Evolutionary conservation across 2,113 vertebrate genomes (phyloP), one percentile per base, ranked within the genome.

Genomic region (Mesembrinibis cayennensis): DNA sequence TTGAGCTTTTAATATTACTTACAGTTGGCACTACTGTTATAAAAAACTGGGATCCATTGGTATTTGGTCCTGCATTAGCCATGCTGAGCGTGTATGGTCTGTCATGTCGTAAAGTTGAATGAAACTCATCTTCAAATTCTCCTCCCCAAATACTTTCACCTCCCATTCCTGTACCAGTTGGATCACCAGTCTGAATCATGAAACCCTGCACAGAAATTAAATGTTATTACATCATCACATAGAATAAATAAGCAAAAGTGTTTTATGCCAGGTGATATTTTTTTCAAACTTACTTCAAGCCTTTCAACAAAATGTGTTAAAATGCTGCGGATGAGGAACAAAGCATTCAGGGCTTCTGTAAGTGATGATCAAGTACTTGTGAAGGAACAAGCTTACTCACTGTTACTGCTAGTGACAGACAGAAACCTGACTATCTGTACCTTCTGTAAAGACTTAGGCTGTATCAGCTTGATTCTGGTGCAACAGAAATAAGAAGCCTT

Each of bases 111-210:
- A 99, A 98, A 20, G 99, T 99, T 89, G 99, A 98, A 63, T 99
- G 99, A 95, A 99, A 99, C 96, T 99, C 99, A 12, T 99, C 99
- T 98, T 99, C 99, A 94, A 99, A 99, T 97, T 99, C 99, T 89
- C 99, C 99, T 82, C 99, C 99, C 99, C 99, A 99, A 95, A 99
- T 99, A 97, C 99, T 99, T 98, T 99, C 99, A 77, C 99, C 98
- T 77, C 99, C 99, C 99, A 99, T 99, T 67, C 99, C 99, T 32
- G 99, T 99, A 23, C 99, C 99, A 25, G 99, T 99, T 89, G 99
- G 99, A 96, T 99, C 99, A 84, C 99, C 99, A 6, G 99, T 99
- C 96, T 99, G 99, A 95, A 99, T 99, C 99, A 99, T 99, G 94
- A 99, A 99, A 56, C 99, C 99, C 99, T 99, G 95, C 65, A 95